Evolutionary conservation across 2,797 vertebrate species (phyloP).

Genomic region (Falco peregrinus): DNA sequence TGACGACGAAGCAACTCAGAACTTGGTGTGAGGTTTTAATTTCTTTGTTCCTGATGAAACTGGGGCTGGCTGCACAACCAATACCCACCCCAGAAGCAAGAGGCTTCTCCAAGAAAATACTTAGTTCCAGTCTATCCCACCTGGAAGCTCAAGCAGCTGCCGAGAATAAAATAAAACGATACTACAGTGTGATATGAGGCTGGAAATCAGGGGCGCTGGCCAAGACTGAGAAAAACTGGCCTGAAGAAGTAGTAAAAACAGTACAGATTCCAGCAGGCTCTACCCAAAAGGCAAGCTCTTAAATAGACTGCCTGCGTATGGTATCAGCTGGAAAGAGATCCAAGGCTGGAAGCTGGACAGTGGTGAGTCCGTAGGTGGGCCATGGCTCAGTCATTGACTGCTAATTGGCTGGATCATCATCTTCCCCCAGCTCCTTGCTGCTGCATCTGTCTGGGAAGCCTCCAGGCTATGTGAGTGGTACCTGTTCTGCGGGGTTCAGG

Average conservation of each 20-base stretch:
- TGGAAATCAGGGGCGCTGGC: background rate
- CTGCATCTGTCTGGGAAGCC: background rate
- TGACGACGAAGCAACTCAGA: rapidly evolving
- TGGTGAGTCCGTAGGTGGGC: background rate
- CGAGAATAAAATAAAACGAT: conserved; percentile 8
- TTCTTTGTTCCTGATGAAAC: background rate
- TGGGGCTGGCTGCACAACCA: background rate
- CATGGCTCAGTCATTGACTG: background rate
- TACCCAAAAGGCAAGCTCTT: background rate
- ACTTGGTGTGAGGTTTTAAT: background rate
- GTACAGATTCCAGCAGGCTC: background rate
- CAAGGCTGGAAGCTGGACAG: background rate
- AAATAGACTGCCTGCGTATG: background rate
- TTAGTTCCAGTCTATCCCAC: background rate
- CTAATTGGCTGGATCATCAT: background rate
- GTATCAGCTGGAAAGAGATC: conserved; percentile 2
- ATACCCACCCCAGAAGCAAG: background rate
- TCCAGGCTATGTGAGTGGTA: background rate
- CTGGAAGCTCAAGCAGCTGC: conserved; percentile 28
- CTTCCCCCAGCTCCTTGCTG: background rate
- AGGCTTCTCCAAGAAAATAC: background rate
- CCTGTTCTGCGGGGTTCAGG: background rate
- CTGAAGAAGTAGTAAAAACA: conserved; percentile 12
- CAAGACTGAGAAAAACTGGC: conserved; percentile 31
- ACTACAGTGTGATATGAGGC: background rate